Evolutionary conservation across 1,140 invertebrate species (phyloP).

Genomic region (Alviniconcha marisindica): DNA sequence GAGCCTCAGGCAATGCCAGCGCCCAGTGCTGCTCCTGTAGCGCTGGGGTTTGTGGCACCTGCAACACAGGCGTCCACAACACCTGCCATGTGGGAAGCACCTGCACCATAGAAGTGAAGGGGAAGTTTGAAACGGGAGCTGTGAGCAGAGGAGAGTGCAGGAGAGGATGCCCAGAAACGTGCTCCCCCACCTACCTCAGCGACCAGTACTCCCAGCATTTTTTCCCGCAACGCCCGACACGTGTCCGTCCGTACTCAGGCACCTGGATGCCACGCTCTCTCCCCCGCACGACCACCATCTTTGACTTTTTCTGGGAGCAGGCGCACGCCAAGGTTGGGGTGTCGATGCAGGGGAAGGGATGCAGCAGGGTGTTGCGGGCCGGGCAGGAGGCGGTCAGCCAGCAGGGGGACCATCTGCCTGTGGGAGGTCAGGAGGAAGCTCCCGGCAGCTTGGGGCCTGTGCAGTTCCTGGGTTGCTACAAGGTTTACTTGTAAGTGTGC

Average conservation of each 20-base stretch:
- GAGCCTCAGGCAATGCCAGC: background rate
- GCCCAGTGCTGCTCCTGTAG: background rate
- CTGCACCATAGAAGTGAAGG: too few relatives aligned
- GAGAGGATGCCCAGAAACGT: too few relatives aligned
- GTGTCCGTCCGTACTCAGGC: background rate
- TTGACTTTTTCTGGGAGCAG: constrained; percentile 51
- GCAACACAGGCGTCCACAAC: background rate
- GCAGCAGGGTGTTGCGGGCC: too few relatives aligned
- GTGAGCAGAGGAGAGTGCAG: too few relatives aligned
- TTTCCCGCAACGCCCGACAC: background rate
- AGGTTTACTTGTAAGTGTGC: constrained; percentile 58
- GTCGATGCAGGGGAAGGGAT: background rate
- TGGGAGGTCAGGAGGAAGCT: background rate
- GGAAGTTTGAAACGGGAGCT: too few relatives aligned
- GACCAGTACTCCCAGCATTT: background rate
- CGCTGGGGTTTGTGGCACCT: background rate
- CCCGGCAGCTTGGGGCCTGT: background rate
- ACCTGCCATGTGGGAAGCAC: too few relatives aligned
- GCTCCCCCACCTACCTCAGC: background rate
- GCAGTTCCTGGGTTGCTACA: constrained; percentile 52
- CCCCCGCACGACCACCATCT: constrained; percentile 35
- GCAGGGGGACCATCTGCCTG: too few relatives aligned
- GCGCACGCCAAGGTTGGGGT: constrained; percentile 33
- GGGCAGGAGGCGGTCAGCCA: too few relatives aligned
- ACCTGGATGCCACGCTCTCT: background rate